Base-by-base conservation (phyloP, 2,797 vertebrate genomes). In the Centroberyx gerrardi region DNA sequence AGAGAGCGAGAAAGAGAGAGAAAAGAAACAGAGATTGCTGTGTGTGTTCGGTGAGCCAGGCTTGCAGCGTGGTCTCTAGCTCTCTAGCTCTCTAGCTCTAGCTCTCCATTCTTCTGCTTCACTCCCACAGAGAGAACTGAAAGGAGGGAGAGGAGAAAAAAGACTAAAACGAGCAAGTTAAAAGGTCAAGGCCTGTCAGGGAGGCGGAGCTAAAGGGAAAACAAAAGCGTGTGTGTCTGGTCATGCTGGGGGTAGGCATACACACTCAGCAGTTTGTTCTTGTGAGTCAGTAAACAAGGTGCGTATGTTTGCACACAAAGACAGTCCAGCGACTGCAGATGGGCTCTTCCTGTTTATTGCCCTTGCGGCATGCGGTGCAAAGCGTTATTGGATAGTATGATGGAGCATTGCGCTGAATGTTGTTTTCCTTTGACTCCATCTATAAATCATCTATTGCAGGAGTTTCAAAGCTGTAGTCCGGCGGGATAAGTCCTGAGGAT, bases 161-260 rank as follows among this genome's bases (percentile, higher is more conserved):
- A 76, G 80, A 64, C 48, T 59, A 52, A 67, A 66, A 67, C 2
- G 18, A 83, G 51, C 6, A 61, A 53, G 40, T 53, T 52, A 64
- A 82, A 83, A 87, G 90, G 91, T 92, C 84, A 86, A 54, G 84
- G 80, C 69, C 81, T 40, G 51, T 44, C 17, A 58, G 48, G 61
- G 61, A 81, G 81, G 70, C 48, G 72, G 18, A 22, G 18, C 13
- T 65, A 36, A 27, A 46, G 28, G 22, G 53, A 42, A 60, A 33
- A 44, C 67, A 56, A 12, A 62, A 60, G 60, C 13, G n/a, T 14
- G 31, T 17, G 48, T 84, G 63, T 70, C 67, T 38, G 60, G 69
- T 56, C 74, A 49, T 58, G 63, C 61, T 42, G 59, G 76, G 62
- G 29, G 48, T 51, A 38, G 18, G 10, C 2, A 17, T 49, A 72